These are phyloP conservation scores for Pandemis corylana DNA, from an alignment of 2,888 invertebrate genomes.

Conservation along the genomic window DNA sequence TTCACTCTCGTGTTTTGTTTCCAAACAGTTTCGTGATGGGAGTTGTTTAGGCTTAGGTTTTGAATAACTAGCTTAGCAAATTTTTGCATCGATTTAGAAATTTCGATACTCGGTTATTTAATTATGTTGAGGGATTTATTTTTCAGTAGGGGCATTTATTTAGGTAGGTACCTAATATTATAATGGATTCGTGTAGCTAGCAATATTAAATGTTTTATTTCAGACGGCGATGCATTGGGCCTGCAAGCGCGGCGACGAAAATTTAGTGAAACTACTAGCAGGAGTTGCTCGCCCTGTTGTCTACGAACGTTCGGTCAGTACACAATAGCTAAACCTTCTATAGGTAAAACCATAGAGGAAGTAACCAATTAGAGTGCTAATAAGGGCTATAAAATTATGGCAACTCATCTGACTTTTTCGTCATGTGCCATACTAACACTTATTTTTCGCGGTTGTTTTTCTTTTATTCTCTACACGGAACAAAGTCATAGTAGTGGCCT, in stretches of 20 bases:
- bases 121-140: conserved; percentile 16
- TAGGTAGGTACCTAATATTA: conserved; percentile 3
- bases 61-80: conserved; percentile 64
- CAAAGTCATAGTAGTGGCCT: too few relatives aligned
- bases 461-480: too few relatives aligned
- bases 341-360: neutral
- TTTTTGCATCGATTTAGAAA: conserved; percentile 61
- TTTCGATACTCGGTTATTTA: conserved; percentile 47
- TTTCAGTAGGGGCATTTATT: conserved; percentile 23
- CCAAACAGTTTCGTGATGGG: conserved; percentile 77
- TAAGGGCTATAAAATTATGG: too few relatives aligned
- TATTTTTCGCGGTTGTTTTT: too few relatives aligned
- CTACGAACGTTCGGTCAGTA: conserved; percentile 93
- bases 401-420: too few relatives aligned
- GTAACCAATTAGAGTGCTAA: too few relatives aligned
- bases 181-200: neutral
- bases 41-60: conserved; percentile 68
- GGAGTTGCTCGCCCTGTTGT: conserved; percentile 93
- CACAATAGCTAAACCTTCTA: neutral
- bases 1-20: conserved; percentile 63
- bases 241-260: conserved; percentile 96
- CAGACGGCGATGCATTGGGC: conserved; percentile 99
- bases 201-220: conserved; percentile 59
- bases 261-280: conserved; percentile 95
- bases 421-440: too few relatives aligned